Percentiles rank a stretch among this genome's conserved stretches.
These are phyloP conservation scores for Ichneumon xanthorius DNA, from an alignment of 2,888 invertebrate genomes.

Conservation along the genomic window DNA sequence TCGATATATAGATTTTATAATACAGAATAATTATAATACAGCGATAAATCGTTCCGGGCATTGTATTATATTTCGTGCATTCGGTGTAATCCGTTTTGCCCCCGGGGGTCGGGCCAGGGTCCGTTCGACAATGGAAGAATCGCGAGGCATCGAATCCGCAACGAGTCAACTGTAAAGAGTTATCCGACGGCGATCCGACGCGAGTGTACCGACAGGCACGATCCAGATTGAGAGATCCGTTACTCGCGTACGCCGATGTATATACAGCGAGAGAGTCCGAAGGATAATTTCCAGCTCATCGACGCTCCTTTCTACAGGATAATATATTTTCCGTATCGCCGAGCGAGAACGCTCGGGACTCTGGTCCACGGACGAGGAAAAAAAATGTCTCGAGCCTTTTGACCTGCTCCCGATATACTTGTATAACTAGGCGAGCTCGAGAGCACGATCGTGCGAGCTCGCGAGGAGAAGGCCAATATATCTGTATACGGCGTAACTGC, in stretches of 20 bases:
- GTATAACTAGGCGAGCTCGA: constrained; percentile 41
- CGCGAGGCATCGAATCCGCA: neutral
- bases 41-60: too few relatives aligned
- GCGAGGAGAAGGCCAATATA: constrained; percentile 60
- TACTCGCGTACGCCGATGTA: neutral
- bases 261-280: neutral
- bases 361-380: neutral
- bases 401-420: constrained; percentile 70
- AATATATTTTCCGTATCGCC: neutral
- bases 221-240: neutral
- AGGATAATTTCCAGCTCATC: neutral
- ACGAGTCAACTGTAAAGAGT: neutral
- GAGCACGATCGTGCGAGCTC: constrained; percentile 2
- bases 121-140: neutral
- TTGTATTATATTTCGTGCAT: too few relatives aligned
- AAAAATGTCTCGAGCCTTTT: constrained; percentile 68
- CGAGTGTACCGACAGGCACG: neutral
- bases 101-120: too few relatives aligned
- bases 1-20: too few relatives aligned
- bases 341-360: neutral
- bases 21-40: too few relatives aligned
- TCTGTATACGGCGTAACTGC: constrained; percentile 26
- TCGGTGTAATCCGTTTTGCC: too few relatives aligned
- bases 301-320: constrained; percentile 7
- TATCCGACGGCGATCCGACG: neutral